phyloP scores from a whole-genome alignment of 2,113 vertebrate species.

The Grammomys dolichurus region DNA sequence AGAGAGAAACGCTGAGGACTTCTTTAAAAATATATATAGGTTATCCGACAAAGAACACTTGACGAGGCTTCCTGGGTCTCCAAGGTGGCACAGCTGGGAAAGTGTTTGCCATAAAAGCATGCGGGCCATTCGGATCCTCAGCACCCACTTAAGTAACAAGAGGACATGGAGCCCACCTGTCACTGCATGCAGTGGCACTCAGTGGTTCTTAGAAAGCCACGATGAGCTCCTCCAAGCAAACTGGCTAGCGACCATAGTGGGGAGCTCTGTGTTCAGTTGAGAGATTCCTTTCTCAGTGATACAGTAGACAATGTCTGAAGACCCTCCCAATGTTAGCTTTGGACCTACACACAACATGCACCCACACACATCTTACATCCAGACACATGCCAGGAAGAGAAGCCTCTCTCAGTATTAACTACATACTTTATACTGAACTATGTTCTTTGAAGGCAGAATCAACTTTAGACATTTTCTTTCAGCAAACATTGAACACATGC shows the following conservation, averaged over 20 bases:
- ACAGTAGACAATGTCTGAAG: background rate
- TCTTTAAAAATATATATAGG: conserved; percentile 19
- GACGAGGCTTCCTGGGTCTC: background rate
- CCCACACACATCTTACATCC: background rate
- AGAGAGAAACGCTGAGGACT: conserved; percentile 15
- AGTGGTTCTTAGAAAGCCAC: background rate
- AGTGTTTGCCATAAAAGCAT: background rate
- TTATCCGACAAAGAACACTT: conserved; percentile 4
- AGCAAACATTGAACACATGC: conserved; percentile 13
- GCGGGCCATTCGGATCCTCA: background rate
- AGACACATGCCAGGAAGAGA: conserved; percentile 4
- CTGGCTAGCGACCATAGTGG: background rate
- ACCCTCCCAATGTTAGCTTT: background rate
- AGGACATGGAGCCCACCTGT: background rate
- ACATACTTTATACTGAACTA: conserved; percentile 8
- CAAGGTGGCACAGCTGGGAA: background rate
- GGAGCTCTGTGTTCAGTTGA: no score
- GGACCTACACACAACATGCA: background rate
- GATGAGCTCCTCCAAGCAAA: background rate
- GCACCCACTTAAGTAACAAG: background rate
- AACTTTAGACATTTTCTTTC: conserved; percentile 22
- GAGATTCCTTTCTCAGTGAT: background rate
- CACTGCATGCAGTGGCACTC: background rate
- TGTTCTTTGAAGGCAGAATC: conserved; percentile 34
- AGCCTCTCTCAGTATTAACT: conserved; percentile 27